Evolutionary conservation across 2,888 invertebrate species (phyloP).

Genomic region (Pachymerium ferrugineum): DNA sequence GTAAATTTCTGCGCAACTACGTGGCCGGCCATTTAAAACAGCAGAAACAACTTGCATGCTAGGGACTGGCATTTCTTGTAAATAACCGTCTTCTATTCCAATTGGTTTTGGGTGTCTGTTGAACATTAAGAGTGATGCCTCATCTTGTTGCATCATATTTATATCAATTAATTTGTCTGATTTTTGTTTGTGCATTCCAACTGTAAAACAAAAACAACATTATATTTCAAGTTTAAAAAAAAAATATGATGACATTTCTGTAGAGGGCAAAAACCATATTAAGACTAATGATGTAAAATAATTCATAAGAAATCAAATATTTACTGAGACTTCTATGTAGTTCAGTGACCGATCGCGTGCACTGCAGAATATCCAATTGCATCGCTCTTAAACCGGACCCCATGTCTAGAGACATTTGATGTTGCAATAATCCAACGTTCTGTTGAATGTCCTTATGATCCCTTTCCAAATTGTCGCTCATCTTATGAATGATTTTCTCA

Average conservation of each 20-base stretch:
- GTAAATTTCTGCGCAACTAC: conserved; percentile 35
- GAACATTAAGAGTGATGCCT: background rate
- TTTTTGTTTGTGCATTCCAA: background rate
- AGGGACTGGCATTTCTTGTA: background rate
- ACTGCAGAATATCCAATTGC: conserved; percentile 6
- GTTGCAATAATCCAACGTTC: background rate
- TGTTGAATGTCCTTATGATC: background rate
- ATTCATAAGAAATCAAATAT: no score
- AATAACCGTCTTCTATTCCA: background rate
- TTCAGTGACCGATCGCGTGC: background rate
- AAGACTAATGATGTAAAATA: no score
- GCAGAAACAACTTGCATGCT: background rate
- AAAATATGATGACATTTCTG: no score
- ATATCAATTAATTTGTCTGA: background rate
- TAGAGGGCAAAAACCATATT: background rate
- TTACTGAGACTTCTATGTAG: background rate
- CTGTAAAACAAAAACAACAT: background rate
- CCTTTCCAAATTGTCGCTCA: background rate
- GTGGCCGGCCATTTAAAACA: background rate
- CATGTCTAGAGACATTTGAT: conserved; percentile 3
- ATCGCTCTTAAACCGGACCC: background rate
- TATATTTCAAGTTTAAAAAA: background rate
- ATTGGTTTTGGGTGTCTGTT: background rate
- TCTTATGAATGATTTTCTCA: background rate
- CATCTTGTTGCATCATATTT: background rate